Evolutionary conservation across 2,888 invertebrate genomes (phyloP), one percentile per base, ranked within the genome.

Genomic region (Brenthis hecate): DNA sequence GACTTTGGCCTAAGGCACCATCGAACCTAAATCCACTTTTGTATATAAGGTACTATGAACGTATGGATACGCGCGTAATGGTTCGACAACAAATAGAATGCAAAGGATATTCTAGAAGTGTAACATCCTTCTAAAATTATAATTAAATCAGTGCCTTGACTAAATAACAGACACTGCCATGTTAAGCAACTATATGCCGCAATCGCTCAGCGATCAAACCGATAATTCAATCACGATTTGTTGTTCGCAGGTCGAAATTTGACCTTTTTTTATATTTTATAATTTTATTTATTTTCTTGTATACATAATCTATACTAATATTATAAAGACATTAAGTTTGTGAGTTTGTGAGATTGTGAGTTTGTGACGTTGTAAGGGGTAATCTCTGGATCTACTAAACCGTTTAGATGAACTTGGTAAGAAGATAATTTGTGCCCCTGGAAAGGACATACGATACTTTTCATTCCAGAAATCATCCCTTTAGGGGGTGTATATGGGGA

Each of bases 31-130:
- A 19, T 19, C 19, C 19, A 19, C 19, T 19, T 32, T 2, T 32
- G 3, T 6, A 32, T 32, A 32, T 32, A 36, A 36, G 6, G 36
- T 36, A 36, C 6, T 36, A 43, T 43, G 11, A 11, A 8, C 36
- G 2, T 43, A 43, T 11, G 36, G 6, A 8, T 43, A 43, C 23
- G 13, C 11, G 11, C 4, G 11, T 2, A 47, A 58, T 28, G 32
- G 28, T 32, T 61, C 23, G 1, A 14, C 13, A 53, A 32, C 36
- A 53, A 36, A 19, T 8, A 5, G 14, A 36, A 19, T 62, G 8
- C 43, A 62, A 61, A 66, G 66, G 66, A 66, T 66, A 66, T 66
- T 66, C 60, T 48, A 61, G 60, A 60, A 61, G 48, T 55, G 66
- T 66, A 66, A 66, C 60, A 56, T 66, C 66, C 66, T 54, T 36